These are phyloP conservation scores for Amphilophus citrinellus DNA, from an alignment of 2,113 vertebrate species.

Conservation along the genomic window DNA sequence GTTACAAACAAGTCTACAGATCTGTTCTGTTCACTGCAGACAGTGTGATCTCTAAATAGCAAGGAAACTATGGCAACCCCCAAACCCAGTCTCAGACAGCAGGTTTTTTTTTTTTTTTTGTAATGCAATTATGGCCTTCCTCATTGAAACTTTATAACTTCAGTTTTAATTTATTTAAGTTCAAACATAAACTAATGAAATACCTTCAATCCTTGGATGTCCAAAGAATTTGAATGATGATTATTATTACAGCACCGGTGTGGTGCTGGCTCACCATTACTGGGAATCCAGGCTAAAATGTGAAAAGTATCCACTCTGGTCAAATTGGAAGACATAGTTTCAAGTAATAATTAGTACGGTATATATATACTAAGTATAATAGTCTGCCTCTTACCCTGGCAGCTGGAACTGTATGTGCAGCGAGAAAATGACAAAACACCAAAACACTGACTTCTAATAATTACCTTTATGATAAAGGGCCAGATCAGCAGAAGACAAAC, in stretches of 20 bases:
- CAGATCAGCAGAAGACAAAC: not conserved
- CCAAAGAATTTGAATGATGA: not conserved
- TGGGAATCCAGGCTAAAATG: not conserved
- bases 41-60: slow-evolving; percentile 8
- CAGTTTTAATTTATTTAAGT: not conserved
- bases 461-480: not conserved
- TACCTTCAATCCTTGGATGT: not conserved
- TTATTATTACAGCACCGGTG: not conserved
- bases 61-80: not conserved
- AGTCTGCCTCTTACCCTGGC: no score
- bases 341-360: not conserved
- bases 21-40: slow-evolving; percentile 1
- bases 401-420: not conserved
- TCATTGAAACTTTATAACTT: no score
- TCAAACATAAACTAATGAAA: not conserved
- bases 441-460: not conserved
- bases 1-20: not conserved
- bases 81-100: not conserved
- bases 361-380: no score
- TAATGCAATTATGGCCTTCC: not conserved
- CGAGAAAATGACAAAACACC: not conserved
- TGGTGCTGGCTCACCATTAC: not conserved
- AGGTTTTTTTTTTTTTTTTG: not conserved
- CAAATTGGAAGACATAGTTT: not conserved
- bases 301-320: not conserved